phyloP scores from a whole-genome alignment of 2,888 invertebrate species.

The Leptogaster cylindrica region DNA sequence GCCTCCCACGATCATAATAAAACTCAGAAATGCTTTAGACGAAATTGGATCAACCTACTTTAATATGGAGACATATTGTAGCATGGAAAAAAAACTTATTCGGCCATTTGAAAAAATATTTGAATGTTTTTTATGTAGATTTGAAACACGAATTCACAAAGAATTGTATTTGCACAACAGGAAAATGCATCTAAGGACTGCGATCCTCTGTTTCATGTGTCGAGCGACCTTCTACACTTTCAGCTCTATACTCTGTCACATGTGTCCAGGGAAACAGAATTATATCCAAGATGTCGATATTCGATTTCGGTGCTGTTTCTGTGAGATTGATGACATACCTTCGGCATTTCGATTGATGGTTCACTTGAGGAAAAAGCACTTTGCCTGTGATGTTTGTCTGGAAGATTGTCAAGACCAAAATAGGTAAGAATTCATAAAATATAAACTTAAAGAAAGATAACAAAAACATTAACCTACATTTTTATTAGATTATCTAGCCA shows the following conservation, averaged over 20 bases:
- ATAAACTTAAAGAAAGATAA: not conserved
- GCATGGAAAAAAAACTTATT: slow-evolving; percentile 63
- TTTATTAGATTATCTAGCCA: slow-evolving; percentile 75
- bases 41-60: slow-evolving; percentile 72
- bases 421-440: slow-evolving; percentile 49
- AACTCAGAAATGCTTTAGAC: slow-evolving; percentile 66
- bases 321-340: slow-evolving; percentile 77
- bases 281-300: slow-evolving; percentile 63
- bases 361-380: slow-evolving; percentile 82
- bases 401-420: slow-evolving; percentile 79
- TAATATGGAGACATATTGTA: slow-evolving; percentile 75
- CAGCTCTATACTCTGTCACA: slow-evolving; percentile 84
- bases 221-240: slow-evolving; percentile 86
- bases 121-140: slow-evolving; percentile 87
- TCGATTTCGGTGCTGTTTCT: slow-evolving; percentile 82
- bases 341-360: slow-evolving; percentile 89
- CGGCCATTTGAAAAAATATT: slow-evolving; percentile 72
- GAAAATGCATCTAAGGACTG: slow-evolving; percentile 84
- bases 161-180: slow-evolving; percentile 86
- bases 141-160: slow-evolving; percentile 78
- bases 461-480: not conserved
- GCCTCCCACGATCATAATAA: slow-evolving; percentile 73
- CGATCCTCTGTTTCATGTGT: slow-evolving; percentile 85
- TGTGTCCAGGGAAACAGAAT: slow-evolving; percentile 77
- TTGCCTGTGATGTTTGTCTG: slow-evolving; percentile 85